Conservation (phyloP, 2,888 invertebrate genomes). For the Papilio demoleus region DNA sequence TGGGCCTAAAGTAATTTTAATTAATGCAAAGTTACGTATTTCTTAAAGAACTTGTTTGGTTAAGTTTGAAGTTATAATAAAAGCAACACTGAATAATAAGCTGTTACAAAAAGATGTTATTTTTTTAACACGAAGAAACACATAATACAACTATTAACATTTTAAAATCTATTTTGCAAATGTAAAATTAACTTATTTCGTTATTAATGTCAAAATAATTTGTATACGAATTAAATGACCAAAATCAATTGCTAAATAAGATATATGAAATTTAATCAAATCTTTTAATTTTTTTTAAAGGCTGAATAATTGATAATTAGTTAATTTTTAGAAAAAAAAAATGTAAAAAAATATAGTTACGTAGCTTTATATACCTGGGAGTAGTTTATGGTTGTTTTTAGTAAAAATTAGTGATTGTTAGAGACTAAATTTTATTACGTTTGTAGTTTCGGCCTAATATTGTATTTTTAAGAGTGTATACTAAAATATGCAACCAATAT, state of each 20-base stretch:
- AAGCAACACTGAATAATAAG: no score
- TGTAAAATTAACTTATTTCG: not conserved
- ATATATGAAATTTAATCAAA: not conserved
- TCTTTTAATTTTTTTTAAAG: slow-evolving; percentile 12
- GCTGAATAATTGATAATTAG: slow-evolving; percentile 10
- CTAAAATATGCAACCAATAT: no score
- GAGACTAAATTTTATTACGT: not conserved
- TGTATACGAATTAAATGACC: slow-evolving; percentile 8
- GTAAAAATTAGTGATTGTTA: not conserved
- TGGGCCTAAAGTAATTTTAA: not conserved
- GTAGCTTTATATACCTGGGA: not conserved
- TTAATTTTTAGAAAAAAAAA: not conserved
- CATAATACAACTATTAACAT: no score
- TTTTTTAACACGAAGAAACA: no score
- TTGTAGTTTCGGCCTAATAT: not conserved
- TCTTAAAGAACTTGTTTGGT: not conserved
- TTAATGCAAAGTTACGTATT: not conserved
- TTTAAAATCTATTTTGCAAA: not conserved
- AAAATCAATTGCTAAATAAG: not conserved
- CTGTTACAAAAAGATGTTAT: no score
- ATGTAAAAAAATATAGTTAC: not conserved
- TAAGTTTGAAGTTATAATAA: not conserved
- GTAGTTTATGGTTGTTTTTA: not conserved
- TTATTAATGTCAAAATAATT: not conserved
- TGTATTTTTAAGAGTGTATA: not conserved